Evolutionary conservation across 2,113 vertebrate species (phyloP).

Genomic region (Nanorana parkeri): DNA sequence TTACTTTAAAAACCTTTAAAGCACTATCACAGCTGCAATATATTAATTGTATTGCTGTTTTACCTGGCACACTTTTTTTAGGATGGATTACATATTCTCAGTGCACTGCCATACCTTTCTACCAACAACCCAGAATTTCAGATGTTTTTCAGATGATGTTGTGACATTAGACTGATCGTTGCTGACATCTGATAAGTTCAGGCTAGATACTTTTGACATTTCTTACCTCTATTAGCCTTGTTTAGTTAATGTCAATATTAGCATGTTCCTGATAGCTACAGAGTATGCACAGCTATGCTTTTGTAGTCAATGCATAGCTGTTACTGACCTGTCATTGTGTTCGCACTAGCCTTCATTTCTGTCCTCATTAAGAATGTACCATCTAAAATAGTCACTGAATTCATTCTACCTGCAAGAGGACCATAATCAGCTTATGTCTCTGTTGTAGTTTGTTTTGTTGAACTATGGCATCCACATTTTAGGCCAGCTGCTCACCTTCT

Average conservation of each 20-base stretch:
- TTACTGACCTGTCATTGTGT: background rate
- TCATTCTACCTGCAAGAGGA: background rate
- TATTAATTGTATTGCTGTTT: too few species aligned
- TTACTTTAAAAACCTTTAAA: too few species aligned
- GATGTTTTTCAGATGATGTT: too few species aligned
- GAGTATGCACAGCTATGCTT: background rate
- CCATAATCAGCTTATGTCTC: background rate
- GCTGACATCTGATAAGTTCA: background rate
- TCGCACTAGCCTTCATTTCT: background rate
- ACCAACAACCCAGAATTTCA: too few species aligned
- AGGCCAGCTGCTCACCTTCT: constrained; percentile 43
- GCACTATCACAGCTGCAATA: too few species aligned
- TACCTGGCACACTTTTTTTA: too few species aligned
- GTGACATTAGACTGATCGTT: background rate
- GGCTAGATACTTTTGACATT: background rate
- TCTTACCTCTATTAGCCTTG: background rate
- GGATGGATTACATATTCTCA: too few species aligned
- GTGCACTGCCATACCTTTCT: too few species aligned
- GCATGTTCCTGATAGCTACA: background rate
- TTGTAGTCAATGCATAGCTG: too few species aligned
- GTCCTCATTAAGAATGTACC: too few species aligned
- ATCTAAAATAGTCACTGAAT: too few species aligned
- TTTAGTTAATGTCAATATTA: background rate
- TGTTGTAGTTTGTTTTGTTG: constrained; percentile 1
- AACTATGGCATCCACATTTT: constrained; percentile 17